These are phyloP conservation scores for Pseudomyrmex dendroicus DNA, from an alignment of 1,140 invertebrate genomes.

Conservation along the genomic window DNA sequence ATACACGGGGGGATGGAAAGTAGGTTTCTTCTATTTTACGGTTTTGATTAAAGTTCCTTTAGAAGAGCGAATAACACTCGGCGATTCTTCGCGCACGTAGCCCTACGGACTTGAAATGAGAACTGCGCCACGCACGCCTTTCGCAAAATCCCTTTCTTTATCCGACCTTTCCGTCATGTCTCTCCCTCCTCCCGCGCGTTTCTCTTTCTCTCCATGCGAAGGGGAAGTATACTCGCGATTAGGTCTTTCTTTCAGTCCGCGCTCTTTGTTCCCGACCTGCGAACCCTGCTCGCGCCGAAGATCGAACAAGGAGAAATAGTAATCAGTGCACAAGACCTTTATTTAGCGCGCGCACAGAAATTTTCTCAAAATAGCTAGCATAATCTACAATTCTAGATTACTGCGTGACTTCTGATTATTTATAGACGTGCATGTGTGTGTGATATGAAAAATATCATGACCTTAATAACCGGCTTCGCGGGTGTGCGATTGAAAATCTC, in stretches of 20 bases:
- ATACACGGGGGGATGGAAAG: conserved; percentile 62
- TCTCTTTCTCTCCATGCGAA: conserved; percentile 8
- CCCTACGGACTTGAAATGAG: conserved; percentile 16
- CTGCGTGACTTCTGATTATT: conserved; percentile 10
- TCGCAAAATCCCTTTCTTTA: conserved; percentile 34
- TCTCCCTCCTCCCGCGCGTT: background rate
- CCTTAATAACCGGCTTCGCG: background rate
- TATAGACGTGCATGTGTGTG: background rate
- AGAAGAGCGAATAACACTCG: conserved; percentile 50
- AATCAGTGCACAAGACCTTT: conserved; percentile 44
- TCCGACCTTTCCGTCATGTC: conserved; percentile 25
- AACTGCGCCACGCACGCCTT: conserved; percentile 48
- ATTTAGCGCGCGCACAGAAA: background rate
- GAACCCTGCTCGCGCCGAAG: conserved; percentile 24
- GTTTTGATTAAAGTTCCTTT: conserved; percentile 78
- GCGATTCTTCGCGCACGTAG: conserved; percentile 32
- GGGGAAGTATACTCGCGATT: conserved; percentile 45
- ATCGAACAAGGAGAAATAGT: conserved; percentile 57
- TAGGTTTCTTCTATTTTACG: conserved; percentile 71
- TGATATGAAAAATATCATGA: background rate
- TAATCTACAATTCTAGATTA: background rate
- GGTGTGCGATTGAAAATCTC: conserved; percentile 6
- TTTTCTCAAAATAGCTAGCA: background rate
- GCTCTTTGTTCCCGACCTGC: conserved; percentile 56
- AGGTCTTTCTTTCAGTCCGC: conserved; percentile 52